Evolutionary conservation across 2,797 vertebrate genomes (phyloP).

Genomic region (Miichthys miiuy): DNA sequence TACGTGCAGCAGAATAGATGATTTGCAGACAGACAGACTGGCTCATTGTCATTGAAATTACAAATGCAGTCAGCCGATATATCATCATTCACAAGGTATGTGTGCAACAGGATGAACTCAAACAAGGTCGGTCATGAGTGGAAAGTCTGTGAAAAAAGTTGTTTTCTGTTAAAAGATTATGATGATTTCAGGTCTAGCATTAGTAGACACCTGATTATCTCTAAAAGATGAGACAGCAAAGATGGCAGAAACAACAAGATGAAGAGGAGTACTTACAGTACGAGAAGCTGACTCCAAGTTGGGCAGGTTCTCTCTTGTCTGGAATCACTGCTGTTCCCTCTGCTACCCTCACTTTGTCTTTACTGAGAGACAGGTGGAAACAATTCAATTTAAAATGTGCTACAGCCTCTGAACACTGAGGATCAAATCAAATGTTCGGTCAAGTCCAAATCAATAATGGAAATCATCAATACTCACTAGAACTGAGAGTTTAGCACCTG

Average conservation of each 20-base stretch:
- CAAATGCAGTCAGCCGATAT: not conserved
- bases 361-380: constrained; percentile 76
- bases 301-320: constrained; percentile 85
- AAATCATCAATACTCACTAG: constrained; percentile 82
- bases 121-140: not conserved
- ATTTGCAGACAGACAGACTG: constrained; percentile 9
- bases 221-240: not conserved
- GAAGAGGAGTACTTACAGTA: constrained; percentile 84
- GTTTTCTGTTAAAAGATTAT: not conserved
- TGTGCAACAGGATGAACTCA: not conserved
- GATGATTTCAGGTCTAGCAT: not conserved
- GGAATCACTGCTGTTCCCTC: constrained; percentile 86
- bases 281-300: constrained; percentile 90
- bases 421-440: not conserved
- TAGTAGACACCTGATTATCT: not conserved
- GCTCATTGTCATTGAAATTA: constrained; percentile 14
- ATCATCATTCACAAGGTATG: constrained; percentile 11
- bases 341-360: constrained; percentile 76
- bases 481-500: constrained; percentile 84
- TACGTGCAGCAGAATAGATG: not conserved
- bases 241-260: not conserved
- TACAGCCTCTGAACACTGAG: not conserved
- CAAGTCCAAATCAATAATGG: not conserved
- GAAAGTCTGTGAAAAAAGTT: not conserved
- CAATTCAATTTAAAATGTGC: accelerated